Conservation (phyloP, 2,888 invertebrate genomes). For the Standfussiana lucernea region DNA sequence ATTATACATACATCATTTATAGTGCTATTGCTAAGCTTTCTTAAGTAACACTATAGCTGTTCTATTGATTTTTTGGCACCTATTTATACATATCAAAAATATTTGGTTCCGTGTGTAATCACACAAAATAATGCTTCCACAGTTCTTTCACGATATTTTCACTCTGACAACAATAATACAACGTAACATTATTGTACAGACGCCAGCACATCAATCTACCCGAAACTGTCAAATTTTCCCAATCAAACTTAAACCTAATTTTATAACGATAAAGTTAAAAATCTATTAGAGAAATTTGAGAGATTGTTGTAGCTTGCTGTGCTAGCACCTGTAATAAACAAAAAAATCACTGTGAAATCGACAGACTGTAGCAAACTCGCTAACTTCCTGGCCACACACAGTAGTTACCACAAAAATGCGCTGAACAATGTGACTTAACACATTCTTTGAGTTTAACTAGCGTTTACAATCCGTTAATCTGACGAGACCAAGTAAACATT, state of each 20-base stretch:
- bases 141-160: not conserved
- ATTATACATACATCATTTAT: not conserved
- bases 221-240: too few species aligned
- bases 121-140: not conserved
- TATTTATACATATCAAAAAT: not conserved
- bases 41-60: not conserved
- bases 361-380: not conserved
- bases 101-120: not conserved
- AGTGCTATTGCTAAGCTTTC: not conserved
- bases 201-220: too few species aligned
- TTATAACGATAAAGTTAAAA: too few species aligned
- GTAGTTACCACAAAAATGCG: slow-evolving; percentile 65
- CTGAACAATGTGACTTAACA: slow-evolving; percentile 68
- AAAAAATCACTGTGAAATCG: not conserved
- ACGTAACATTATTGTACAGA: not conserved
- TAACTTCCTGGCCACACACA: slow-evolving; percentile 41
- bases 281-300: too few species aligned
- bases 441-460: slow-evolving; percentile 59
- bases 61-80: not conserved
- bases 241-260: too few species aligned
- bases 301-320: too few species aligned
- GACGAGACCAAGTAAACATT: slow-evolving; percentile 54
- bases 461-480: slow-evolving; percentile 53
- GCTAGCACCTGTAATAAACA: too few species aligned
- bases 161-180: not conserved